These are phyloP conservation scores for Rhinoderma darwinii DNA, from an alignment of 2,113 vertebrate species.

Conservation along the genomic window DNA sequence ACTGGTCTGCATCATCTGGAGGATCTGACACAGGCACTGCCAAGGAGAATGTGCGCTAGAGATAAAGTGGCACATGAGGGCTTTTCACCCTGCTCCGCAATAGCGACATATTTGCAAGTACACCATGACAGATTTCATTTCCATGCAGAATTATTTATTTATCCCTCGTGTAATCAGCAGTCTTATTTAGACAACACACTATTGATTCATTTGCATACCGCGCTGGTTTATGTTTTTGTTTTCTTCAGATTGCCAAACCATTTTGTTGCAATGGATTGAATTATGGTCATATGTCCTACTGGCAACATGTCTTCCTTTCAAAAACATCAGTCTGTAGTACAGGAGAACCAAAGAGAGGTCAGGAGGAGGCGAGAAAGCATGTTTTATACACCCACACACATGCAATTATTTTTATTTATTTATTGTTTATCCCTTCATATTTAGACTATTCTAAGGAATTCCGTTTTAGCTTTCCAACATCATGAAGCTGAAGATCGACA, in stretches of 20 bases:
- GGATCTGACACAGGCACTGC: slow-evolving; percentile 70
- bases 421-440: too few relatives aligned
- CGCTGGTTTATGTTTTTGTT: slow-evolving; percentile 11
- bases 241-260: slow-evolving; percentile 1
- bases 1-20: slow-evolving; percentile 70
- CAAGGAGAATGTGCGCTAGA: slow-evolving; percentile 70
- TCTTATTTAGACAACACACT: not conserved
- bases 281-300: not conserved
- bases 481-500: not conserved
- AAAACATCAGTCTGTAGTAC: not conserved
- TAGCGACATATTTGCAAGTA: not conserved
- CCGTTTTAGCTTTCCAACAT: not conserved
- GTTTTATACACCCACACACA: too few relatives aligned
- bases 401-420: too few relatives aligned
- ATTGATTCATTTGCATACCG: slow-evolving; percentile 6
- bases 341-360: not conserved
- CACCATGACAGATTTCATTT: slow-evolving; percentile 20
- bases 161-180: not conserved
- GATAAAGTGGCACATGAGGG: slow-evolving; percentile 54
- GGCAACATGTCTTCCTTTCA: not conserved
- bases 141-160: not conserved
- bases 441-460: too few relatives aligned
- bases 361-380: too few relatives aligned
- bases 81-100: not conserved
- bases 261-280: not conserved